A percentile compares a stretch with the other conserved stretches of the same genome.
These are phyloP conservation scores for Caenorhabditis sp. DNA, from an alignment of 2,888 invertebrate species.

Conservation along the genomic window DNA sequence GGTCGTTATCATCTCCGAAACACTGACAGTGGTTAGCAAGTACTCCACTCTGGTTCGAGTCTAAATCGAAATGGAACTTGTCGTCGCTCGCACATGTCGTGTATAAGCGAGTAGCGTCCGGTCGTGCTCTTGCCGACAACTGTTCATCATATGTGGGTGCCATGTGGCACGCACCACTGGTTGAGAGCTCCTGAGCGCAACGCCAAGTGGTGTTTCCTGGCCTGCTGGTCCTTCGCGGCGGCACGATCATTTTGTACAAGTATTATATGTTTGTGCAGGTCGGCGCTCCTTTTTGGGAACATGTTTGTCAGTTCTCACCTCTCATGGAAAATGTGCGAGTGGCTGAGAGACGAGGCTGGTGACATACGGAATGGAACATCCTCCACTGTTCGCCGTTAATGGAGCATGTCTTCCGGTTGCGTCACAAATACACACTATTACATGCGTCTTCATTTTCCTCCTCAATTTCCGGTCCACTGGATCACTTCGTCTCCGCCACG, in stretches of 20 bases:
- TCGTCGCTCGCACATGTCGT: slow-evolving; percentile 44
- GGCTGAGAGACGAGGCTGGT: slow-evolving; percentile 13
- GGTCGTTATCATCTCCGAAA: no score
- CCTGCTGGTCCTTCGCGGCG: slow-evolving; percentile 1
- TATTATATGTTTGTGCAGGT: slow-evolving; percentile 16
- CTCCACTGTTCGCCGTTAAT: slow-evolving; percentile 31
- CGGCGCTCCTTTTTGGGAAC: background rate
- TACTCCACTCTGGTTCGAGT: no score
- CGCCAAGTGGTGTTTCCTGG: no score
- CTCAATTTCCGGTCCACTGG: slow-evolving; percentile 22
- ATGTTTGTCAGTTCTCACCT: slow-evolving; percentile 39
- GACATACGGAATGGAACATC: slow-evolving; percentile 24
- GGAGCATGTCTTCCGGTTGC: slow-evolving; percentile 54
- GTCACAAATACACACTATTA: slow-evolving; percentile 38
- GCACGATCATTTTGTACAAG: slow-evolving; percentile 14
- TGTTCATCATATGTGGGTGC: slow-evolving; percentile 54
- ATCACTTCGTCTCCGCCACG: no score
- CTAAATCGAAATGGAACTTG: slow-evolving; percentile 41
- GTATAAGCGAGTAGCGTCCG: background rate
- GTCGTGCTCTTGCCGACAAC: slow-evolving; percentile 41
- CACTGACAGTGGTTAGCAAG: no score
- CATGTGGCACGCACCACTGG: slow-evolving; percentile 46
- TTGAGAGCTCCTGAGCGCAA: no score
- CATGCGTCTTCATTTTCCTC: no score
- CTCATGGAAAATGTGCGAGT: background rate